phyloP scores from a whole-genome alignment of 2,797 vertebrate genomes.

The Gymnothorax javanicus region DNA sequence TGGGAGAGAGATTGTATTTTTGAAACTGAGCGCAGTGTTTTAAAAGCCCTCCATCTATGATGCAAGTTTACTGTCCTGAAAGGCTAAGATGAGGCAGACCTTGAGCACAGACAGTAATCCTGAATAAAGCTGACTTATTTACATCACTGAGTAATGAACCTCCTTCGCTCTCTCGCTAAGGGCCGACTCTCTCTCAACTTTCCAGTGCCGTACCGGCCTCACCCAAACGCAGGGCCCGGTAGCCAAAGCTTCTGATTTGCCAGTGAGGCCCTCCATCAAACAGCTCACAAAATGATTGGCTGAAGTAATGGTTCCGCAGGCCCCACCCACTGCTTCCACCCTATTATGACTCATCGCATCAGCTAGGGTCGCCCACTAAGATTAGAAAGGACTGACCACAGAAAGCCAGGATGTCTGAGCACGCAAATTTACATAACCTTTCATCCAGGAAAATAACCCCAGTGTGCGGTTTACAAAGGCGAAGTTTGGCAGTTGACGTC shows the following conservation, averaged over 20 bases:
- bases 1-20: background rate
- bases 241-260: constrained; percentile 36
- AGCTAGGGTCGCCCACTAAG: background rate
- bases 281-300: constrained; percentile 79
- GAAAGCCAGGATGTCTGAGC: background rate
- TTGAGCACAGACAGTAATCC: constrained; percentile 42
- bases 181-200: background rate
- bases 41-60: background rate
- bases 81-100: constrained; percentile 54
- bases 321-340: constrained; percentile 56
- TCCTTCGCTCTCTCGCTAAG: background rate
- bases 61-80: background rate
- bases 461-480: background rate
- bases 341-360: background rate
- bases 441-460: background rate
- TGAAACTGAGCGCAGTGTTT: background rate
- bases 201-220: background rate
- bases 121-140: constrained; percentile 5
- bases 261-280: constrained; percentile 49
- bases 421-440: background rate
- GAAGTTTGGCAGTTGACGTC: background rate
- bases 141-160: background rate
- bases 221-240: constrained; percentile 1
- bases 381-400: background rate
- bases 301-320: constrained; percentile 78